Evolutionary conservation across 2,113 vertebrate genomes (phyloP).

Genomic region (Corydoras maculifer): DNA sequence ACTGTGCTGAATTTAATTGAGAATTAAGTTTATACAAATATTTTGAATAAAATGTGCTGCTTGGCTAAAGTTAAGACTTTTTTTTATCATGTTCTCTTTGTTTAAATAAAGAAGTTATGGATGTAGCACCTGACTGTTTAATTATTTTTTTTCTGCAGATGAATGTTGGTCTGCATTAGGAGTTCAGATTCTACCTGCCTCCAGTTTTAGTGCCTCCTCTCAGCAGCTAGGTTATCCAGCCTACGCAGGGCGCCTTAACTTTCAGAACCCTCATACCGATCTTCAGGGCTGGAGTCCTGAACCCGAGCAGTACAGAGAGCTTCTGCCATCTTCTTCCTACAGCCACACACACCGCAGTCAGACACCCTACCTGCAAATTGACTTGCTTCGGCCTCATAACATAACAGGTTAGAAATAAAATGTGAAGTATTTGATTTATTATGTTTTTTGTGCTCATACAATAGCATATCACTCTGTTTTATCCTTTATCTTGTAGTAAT

Average conservation of each 20-base stretch:
- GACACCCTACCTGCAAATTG: constrained; percentile 69
- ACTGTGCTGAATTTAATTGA: no score
- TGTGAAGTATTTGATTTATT: no score
- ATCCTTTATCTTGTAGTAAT: no score
- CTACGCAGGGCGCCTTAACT: constrained; percentile 53
- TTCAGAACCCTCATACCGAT: constrained; percentile 35
- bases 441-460: no score
- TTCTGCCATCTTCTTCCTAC: constrained; percentile 50
- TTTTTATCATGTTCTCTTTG: no score
- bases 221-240: constrained; percentile 57
- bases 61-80: no score
- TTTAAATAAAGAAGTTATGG: no score
- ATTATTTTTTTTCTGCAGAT: constrained; percentile 42
- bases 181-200: constrained; percentile 57
- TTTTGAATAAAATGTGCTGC: no score
- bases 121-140: no score
- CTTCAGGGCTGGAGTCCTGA: constrained; percentile 69
- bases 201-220: constrained; percentile 62
- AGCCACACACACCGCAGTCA: constrained; percentile 48
- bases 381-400: constrained; percentile 68
- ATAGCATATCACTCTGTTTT: no score
- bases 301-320: constrained; percentile 54
- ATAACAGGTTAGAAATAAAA: constrained; percentile 68
- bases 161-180: constrained; percentile 74
- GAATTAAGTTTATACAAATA: no score